Conservation (phyloP, 2,113 vertebrate genomes). For the Burhinus bistriatus region DNA sequence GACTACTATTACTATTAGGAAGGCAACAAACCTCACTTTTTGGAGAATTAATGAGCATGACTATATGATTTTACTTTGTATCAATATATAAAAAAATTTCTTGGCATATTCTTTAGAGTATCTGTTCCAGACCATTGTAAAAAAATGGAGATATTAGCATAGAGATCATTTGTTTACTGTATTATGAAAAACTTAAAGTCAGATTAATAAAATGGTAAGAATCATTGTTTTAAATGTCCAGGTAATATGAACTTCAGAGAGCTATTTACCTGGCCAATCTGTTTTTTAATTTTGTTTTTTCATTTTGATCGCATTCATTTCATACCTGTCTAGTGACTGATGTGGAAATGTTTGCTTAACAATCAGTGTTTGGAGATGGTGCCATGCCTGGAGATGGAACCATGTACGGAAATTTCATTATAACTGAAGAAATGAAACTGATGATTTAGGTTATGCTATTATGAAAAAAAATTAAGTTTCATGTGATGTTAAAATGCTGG, state of each 20-base stretch:
- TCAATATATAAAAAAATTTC: not conserved
- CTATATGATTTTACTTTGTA: not conserved
- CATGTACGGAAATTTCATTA: not conserved
- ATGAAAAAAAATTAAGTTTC: not conserved
- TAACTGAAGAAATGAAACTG: not conserved
- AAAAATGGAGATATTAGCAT: not conserved
- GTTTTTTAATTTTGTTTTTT: not conserved
- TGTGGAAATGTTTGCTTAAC: not conserved
- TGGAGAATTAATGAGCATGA: not conserved
- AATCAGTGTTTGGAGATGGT: not conserved
- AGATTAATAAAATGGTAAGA: not conserved
- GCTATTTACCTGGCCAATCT: not conserved
- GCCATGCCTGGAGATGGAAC: not conserved
- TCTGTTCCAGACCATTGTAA: not conserved
- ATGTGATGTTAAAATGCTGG: not conserved
- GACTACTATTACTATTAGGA: not conserved
- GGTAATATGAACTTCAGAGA: not conserved
- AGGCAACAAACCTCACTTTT: not conserved
- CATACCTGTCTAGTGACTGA: not conserved
- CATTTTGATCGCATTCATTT: not conserved
- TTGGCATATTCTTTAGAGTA: not conserved
- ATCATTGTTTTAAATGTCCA: not conserved
- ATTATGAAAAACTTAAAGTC: not conserved
- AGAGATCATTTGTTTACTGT: not conserved
- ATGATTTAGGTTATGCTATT: not conserved